These are phyloP conservation scores for Epinephelus coioides DNA, from an alignment of 2,797 vertebrate genomes.

Conservation along the genomic window DNA sequence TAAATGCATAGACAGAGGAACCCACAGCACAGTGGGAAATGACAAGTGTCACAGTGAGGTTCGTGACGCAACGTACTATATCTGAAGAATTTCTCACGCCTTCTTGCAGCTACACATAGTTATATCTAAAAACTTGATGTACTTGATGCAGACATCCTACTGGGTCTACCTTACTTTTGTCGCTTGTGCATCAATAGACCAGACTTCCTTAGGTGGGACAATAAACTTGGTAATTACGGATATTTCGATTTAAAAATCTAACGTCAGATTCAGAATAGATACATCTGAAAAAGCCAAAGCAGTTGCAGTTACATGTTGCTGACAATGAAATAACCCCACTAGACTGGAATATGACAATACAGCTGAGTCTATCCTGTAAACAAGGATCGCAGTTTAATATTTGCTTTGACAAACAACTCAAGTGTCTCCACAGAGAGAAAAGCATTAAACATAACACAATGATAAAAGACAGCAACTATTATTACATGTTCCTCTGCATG, in stretches of 20 bases:
- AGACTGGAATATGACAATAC: not conserved
- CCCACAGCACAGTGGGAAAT: no score
- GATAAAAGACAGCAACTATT: not conserved
- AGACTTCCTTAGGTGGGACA: not conserved
- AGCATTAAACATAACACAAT: not conserved
- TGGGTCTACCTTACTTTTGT: not conserved
- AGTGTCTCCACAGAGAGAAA: not conserved
- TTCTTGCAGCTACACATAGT: not conserved
- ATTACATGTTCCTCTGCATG: not conserved
- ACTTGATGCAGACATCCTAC: not conserved
- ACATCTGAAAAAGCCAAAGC: not conserved
- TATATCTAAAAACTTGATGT: not conserved
- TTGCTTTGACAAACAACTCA: slow-evolving; percentile 1
- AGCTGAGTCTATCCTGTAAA: not conserved
- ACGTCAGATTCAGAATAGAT: not conserved
- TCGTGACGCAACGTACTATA: not conserved
- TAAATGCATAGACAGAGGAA: not conserved
- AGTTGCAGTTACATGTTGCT: not conserved
- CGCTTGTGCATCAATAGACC: not conserved
- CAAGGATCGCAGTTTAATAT: not conserved
- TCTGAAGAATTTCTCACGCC: not conserved
- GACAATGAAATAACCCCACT: not conserved
- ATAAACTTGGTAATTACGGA: not conserved
- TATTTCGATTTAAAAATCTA: not conserved
- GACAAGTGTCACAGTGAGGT: not conserved